Base-by-base conservation (phyloP, 1,140 invertebrate species). In the Philopotamus ludificatus region DNA sequence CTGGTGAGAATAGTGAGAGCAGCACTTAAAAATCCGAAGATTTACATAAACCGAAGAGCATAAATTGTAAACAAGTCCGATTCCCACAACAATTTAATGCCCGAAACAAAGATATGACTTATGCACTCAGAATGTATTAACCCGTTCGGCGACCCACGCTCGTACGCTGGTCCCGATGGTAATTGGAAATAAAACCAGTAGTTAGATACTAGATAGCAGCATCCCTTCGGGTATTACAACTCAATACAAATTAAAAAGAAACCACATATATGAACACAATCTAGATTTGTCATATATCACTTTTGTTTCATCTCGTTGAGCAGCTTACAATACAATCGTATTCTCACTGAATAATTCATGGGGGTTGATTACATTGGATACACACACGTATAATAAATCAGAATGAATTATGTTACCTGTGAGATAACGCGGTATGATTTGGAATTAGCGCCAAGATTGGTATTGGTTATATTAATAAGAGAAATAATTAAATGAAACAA, bases 131-230 rank as follows among this genome's bases (percentile, higher is more conserved):
- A 39, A 4, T 16, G 55, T 20, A 9, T 41, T 44, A 44, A 54
- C 54, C 2, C 9, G 25, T 8, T 1, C 34, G 47, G 44, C 39
- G 39, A 62, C 65, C 59, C 59, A 63, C 59, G 25, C 44, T 3
- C 15, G 20, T 12, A 26, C n/a, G 51, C 41, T 41, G 53, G 49
- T 44, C 34, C 47, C 26, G 60, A 66, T 53, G 61, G 26, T 68
- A 68, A 68, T 68, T 68, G 66, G 66, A 64, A 67, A 64, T 58
- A 68, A 68, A 68, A 58, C 66, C 66, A 68, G 66, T 64, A 63
- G 66, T 64, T 26, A 64, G 66, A 68, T 68, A 3, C 1, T 8
- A 64, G 66, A 68, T 68, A 68, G 53, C 55, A 39, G 26, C 34
- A 57, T 49, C 51, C 12, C 44, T 20, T 15, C 41, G 42, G 34